Evolutionary conservation across 2,888 invertebrate genomes (phyloP).

Genomic region (Tachina lurida): DNA sequence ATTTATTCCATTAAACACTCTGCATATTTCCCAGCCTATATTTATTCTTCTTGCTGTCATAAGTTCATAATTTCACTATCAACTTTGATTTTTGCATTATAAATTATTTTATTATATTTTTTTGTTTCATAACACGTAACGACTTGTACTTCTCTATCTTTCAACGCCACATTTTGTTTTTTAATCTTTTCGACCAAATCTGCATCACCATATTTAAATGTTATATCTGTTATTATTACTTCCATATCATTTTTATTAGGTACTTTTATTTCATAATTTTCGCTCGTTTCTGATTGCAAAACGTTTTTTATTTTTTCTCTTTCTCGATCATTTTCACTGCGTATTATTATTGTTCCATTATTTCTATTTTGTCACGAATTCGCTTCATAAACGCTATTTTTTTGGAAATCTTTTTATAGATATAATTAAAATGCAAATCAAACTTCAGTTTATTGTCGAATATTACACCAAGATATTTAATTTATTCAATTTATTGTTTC

Average conservation of each 20-base stretch:
- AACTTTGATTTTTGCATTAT: conserved; percentile 3
- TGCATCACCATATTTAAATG: background rate
- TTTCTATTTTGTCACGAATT: background rate
- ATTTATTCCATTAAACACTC: conserved; percentile 5
- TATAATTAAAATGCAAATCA: no score
- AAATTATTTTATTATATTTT: conserved; percentile 7
- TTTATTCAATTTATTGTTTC: no score
- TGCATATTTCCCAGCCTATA: conserved; percentile 29
- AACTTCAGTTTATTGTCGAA: no score
- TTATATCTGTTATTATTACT: background rate
- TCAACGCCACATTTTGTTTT: background rate
- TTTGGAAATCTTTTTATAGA: no score
- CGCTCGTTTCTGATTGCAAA: background rate
- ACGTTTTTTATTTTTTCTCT: background rate
- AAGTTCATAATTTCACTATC: conserved; percentile 21
- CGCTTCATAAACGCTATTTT: no score
- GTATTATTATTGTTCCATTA: background rate
- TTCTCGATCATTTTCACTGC: background rate
- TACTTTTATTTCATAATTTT: conserved; percentile 1
- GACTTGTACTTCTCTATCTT: conserved; percentile 3
- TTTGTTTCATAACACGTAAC: background rate
- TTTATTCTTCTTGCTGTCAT: background rate
- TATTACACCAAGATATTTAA: no score
- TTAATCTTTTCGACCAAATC: background rate
- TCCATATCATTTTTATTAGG: background rate